These are phyloP conservation scores for Guaruba guarouba DNA, from an alignment of 2,113 vertebrate species.

Conservation along the genomic window DNA sequence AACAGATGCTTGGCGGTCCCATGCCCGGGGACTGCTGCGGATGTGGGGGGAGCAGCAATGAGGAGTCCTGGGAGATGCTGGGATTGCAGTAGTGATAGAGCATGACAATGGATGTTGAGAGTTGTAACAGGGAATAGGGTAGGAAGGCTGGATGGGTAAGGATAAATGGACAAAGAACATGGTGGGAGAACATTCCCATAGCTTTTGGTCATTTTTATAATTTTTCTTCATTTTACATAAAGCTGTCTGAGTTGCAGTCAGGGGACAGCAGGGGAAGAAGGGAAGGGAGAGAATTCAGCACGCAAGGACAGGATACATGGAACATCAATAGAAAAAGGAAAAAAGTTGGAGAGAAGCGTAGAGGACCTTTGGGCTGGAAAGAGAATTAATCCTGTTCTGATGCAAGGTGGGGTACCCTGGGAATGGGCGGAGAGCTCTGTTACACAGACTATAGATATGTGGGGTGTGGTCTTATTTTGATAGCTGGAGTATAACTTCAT, in stretches of 20 bases:
- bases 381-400: not conserved
- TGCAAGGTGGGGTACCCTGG: not conserved
- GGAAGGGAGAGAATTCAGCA: not conserved
- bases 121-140: not conserved
- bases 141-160: not conserved
- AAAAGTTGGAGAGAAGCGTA: accelerated
- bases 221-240: not conserved
- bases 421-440: not conserved
- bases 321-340: accelerated
- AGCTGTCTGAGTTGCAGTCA: not conserved
- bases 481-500: not conserved
- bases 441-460: not conserved
- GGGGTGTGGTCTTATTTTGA: not conserved
- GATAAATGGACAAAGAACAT: not conserved
- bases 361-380: not conserved
- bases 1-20: not conserved
- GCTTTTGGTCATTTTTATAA: accelerated
- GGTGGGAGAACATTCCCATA: not conserved
- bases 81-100: not conserved
- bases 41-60: not conserved
- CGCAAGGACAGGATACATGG: accelerated
- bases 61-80: not conserved
- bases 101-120: not conserved
- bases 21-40: accelerated
- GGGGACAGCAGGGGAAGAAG: not conserved